Evolutionary conservation across 2,113 vertebrate genomes (phyloP), one percentile per base, ranked within the genome.

Genomic region (Chaetodon trifascialis): DNA sequence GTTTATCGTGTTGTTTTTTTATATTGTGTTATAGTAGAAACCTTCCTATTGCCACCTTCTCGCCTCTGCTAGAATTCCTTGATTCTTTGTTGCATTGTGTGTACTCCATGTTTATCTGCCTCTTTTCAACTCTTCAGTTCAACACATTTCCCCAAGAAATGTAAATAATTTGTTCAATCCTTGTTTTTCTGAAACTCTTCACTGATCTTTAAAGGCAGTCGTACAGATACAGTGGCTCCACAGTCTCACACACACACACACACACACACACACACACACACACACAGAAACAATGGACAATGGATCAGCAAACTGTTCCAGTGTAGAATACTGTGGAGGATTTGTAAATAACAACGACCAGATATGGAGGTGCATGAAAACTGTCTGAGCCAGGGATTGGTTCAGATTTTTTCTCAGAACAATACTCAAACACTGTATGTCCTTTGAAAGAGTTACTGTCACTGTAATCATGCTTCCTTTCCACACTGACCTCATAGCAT

Each of bases 141-240:
- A 72, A 49, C 19, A 56, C 25, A 11, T 66, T 47, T 71, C 8
- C 30, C 17, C 4, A 15, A 17, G 11, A 74, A 30, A 36, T 80
- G 71, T 75, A 75, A 79, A 69, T 63, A 64, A 44, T 59, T 11
- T 58, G 38, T 64, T 63, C 1, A 51, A 23, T 59, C 42, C 16
- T 67, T 52, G 51, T 83, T 77, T 83, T 51, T 83, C 42, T 60
- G 68, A 56, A 56, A 10, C 25, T 40, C 38, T 40, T 40, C 12
- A 40, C n/a, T 51, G 49, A 65, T 68, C 30, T 59, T 23, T 68
- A 19, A 25, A 78, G 66, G 65, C 55, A 66, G 49, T n/a, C 14
- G 8, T 23, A 17, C 70, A 59, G 15, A 11, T 59, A 73, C 23
- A 34, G 70, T 44, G 59, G 23, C 16, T 59, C 40, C 9, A 25